Evolutionary conservation across 2,888 invertebrate species (phyloP).

Genomic region (Drosophila meridionalis): DNA sequence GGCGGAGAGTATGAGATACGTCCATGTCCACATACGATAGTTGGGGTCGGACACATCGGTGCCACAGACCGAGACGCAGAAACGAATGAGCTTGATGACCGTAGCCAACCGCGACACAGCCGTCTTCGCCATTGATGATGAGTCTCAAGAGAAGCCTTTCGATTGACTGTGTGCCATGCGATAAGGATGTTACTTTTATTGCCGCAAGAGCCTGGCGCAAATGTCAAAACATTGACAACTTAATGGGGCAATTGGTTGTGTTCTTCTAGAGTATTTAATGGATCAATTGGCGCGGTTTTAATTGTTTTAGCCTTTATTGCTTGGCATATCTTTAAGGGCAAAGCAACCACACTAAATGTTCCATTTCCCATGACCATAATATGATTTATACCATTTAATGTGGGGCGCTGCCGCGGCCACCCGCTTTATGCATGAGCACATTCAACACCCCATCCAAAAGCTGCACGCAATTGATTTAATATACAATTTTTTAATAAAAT

Average conservation of each 20-base stretch:
- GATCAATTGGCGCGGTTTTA: slow-evolving; percentile 25
- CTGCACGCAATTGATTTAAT: slow-evolving; percentile 77
- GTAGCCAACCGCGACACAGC: slow-evolving; percentile 36
- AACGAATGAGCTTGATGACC: slow-evolving; percentile 41
- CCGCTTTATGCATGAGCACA: slow-evolving; percentile 70
- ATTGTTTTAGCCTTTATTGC: slow-evolving; percentile 10
- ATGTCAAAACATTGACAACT: slow-evolving; percentile 63
- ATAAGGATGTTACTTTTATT: slow-evolving; percentile 29
- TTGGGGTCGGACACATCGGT: slow-evolving; percentile 53
- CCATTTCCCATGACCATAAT: slow-evolving; percentile 27
- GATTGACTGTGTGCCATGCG: background rate
- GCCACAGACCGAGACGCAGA: slow-evolving; percentile 55
- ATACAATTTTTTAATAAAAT: slow-evolving; percentile 76
- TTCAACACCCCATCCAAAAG: slow-evolving; percentile 63
- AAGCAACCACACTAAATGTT: slow-evolving; percentile 17
- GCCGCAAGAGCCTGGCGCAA: background rate
- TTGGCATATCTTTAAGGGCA: slow-evolving; percentile 12
- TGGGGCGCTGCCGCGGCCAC: slow-evolving; percentile 15
- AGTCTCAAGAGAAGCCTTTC: background rate
- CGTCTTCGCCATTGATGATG: slow-evolving; percentile 6
- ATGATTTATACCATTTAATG: slow-evolving; percentile 50
- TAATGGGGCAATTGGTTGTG: slow-evolving; percentile 25
- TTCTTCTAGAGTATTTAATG: slow-evolving; percentile 8
- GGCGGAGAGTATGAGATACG: slow-evolving; percentile 45
- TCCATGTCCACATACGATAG: slow-evolving; percentile 52